Base-by-base conservation (phyloP, 2,797 vertebrate genomes). In the Eptatretus atami region DNA sequence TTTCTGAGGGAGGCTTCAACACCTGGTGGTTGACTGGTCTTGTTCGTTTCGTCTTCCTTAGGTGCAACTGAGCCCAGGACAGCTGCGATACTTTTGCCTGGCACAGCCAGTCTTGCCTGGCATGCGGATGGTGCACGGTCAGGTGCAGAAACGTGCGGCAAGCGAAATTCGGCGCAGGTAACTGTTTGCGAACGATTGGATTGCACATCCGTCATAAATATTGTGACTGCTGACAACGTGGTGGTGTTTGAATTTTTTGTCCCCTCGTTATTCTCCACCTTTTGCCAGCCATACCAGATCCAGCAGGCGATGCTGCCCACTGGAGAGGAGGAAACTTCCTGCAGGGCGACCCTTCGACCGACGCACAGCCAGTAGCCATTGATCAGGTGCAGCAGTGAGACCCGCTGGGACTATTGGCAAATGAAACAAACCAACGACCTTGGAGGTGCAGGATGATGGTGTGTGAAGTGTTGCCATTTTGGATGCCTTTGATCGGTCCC, bases 261-360 rank as follows among this genome's bases (percentile, higher is more conserved):
- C 15, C 6, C 44, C 52, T 9, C 3, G 52, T 15, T 53, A 3
- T 15, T 3, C 11, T 52, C 65, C 31, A 63, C 69, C 68, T 69
- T 66, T 63, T 77, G 93, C 86, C 92, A 98, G 74, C 76, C 96
- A 67, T 98, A 98, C 70, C 92, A 98, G 82, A 98, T 98, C 75
- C 92, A 98, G 76, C 92, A 96, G 79, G 92, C 96, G 76, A 95
- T 86, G 6, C 93, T 98, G 86, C 90, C 86, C 1, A 83, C 86
- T 0, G 88, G 88, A 66, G 90, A 95, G 76, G 92, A 98, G 73
- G 78, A 94, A 69, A 71, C 79, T 67, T 98, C 75, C 96, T 98
- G 70, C 92, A 98, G 74, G 87, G 87, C 71, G 83, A 8, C 31
- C 31, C 31, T 44, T 44, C 80, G 70, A 87, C 73, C 73, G 87